These are phyloP conservation scores for Microtus montanus DNA, from an alignment of 2,113 vertebrate species.

Conservation along the genomic window DNA sequence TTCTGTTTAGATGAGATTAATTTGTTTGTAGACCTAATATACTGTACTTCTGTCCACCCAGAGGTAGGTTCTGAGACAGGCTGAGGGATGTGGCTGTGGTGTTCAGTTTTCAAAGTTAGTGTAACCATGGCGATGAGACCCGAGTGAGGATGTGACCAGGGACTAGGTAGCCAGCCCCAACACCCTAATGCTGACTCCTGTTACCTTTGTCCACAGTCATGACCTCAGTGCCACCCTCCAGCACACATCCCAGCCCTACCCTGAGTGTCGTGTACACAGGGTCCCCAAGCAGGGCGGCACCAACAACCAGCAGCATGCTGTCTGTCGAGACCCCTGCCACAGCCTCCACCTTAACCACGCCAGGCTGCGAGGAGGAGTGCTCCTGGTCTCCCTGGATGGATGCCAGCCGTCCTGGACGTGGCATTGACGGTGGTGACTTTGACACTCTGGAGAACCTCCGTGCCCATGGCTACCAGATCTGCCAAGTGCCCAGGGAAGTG, in stretches of 20 bases:
- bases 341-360: accelerated
- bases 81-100: no score
- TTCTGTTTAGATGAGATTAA: accelerated
- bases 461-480: slow-evolving; percentile 82
- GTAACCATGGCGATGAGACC: neutral
- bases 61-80: neutral
- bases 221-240: accelerated
- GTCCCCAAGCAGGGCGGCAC: accelerated
- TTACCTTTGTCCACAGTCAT: neutral
- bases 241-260: accelerated
- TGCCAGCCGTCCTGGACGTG: slow-evolving; percentile 73
- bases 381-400: slow-evolving; percentile 86
- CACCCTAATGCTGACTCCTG: accelerated
- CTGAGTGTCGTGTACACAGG: accelerated
- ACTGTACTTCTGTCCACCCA: accelerated
- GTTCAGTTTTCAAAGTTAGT: neutral
- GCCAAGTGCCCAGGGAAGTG: slow-evolving; percentile 77
- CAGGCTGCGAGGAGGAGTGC: slow-evolving; percentile 80
- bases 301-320: accelerated
- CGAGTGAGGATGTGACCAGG: accelerated
- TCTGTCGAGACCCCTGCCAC: accelerated
- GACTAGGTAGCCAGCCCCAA: no score
- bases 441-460: slow-evolving; percentile 85
- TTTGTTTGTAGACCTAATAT: accelerated
- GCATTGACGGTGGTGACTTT: slow-evolving; percentile 84